phyloP scores from a whole-genome alignment of 1,140 invertebrate genomes.

The Polypedilum vanderplanki region DNA sequence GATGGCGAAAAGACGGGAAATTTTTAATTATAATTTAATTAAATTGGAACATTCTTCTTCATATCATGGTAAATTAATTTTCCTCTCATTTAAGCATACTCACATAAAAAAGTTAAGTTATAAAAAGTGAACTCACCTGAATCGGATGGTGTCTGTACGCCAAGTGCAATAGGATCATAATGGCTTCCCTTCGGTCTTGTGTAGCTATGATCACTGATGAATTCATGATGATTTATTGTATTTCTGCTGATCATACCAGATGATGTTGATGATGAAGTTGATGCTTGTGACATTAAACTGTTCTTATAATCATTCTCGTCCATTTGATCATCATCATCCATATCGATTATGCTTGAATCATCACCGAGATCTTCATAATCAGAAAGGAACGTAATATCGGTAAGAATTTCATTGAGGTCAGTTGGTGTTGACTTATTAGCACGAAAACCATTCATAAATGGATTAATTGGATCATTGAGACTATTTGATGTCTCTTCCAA shows the following conservation, averaged over 20 bases:
- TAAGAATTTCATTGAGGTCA: constrained; percentile 28
- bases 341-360: constrained; percentile 21
- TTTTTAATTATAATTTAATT: constrained; percentile 20
- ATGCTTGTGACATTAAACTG: constrained; percentile 35
- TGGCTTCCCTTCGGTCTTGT: constrained; percentile 50
- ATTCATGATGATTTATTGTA: neutral
- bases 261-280: constrained; percentile 35
- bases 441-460: neutral
- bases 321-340: constrained; percentile 36
- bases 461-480: neutral
- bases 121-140: constrained; percentile 59
- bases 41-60: neutral
- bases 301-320: constrained; percentile 37
- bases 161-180: constrained; percentile 50
- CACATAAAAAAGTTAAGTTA: constrained; percentile 31
- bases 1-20: neutral
- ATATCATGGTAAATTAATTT: constrained; percentile 20
- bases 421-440: neutral
- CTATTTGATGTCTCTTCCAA: constrained; percentile 36
- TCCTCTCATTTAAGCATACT: constrained; percentile 1
- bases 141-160: constrained; percentile 76
- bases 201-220: constrained; percentile 60
- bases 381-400: constrained; percentile 28
- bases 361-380: constrained; percentile 29
- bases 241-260: constrained; percentile 32